These are phyloP conservation scores for Acrobeloides nanus DNA, from an alignment of 2,888 invertebrate genomes.

Conservation along the genomic window DNA sequence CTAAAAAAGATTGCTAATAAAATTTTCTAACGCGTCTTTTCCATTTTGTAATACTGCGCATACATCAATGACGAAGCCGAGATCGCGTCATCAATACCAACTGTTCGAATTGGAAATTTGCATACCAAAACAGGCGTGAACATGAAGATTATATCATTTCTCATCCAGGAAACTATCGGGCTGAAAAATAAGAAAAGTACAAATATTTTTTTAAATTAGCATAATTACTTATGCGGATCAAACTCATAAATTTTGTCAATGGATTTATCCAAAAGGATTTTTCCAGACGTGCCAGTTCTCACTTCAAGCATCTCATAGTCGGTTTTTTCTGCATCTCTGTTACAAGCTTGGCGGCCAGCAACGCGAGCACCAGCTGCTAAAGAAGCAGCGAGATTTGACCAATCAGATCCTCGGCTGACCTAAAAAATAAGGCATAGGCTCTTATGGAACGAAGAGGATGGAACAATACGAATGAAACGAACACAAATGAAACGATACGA, in stretches of 20 bases:
- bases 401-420: slow-evolving; percentile 51
- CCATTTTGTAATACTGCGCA: slow-evolving; percentile 53
- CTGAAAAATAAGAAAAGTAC: slow-evolving; percentile 27
- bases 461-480: too few species aligned
- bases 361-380: slow-evolving; percentile 57
- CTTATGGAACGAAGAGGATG: background rate
- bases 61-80: slow-evolving; percentile 57
- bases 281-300: slow-evolving; percentile 53
- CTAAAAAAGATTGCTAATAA: background rate
- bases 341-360: slow-evolving; percentile 57
- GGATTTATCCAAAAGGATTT: slow-evolving; percentile 52
- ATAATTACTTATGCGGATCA: slow-evolving; percentile 44
- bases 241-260: slow-evolving; percentile 46
- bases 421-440: slow-evolving; percentile 7
- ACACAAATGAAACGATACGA: too few species aligned
- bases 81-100: slow-evolving; percentile 59
- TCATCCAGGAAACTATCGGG: slow-evolving; percentile 55
- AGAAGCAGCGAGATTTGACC: slow-evolving; percentile 56
- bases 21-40: slow-evolving; percentile 8
- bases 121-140: slow-evolving; percentile 59
- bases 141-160: slow-evolving; percentile 55
- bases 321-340: slow-evolving; percentile 26
- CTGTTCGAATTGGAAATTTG: slow-evolving; percentile 56
- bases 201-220: slow-evolving; percentile 2
- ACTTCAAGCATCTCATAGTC: slow-evolving; percentile 54